Percentiles rank a stretch among this genome's conserved stretches.
Conservation (phyloP, 2,113 vertebrate genomes). For the Osmerus eperlanus region DNA sequence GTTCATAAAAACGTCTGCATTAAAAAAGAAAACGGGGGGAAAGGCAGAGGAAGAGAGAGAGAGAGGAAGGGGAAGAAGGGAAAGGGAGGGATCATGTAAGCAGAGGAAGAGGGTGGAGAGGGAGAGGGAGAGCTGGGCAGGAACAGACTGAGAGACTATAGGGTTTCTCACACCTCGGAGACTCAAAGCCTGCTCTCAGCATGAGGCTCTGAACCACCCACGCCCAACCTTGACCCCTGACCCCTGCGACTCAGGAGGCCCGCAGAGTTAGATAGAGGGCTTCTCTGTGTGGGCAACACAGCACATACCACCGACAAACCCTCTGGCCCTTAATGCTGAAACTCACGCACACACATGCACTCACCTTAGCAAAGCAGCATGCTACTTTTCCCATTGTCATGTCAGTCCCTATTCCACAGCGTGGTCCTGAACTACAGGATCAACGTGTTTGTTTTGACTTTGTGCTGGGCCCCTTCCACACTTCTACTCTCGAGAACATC, state of each 20-base stretch:
- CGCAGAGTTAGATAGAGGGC: background rate
- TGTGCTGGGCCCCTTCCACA: conserved; percentile 37
- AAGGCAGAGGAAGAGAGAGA: background rate
- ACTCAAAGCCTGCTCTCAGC: conserved; percentile 7
- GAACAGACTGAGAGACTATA: conserved; percentile 5
- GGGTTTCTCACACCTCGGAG: background rate
- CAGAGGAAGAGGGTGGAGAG: background rate
- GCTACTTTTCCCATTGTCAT: background rate
- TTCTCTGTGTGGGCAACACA: background rate
- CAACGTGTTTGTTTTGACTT: conserved; percentile 32
- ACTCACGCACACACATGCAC: background rate
- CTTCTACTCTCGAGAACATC: background rate
- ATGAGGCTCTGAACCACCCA: background rate
- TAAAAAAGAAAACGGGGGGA: background rate
- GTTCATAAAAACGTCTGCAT: conserved; percentile 7
- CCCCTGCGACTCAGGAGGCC: conserved; percentile 43
- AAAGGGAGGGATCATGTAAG: background rate
- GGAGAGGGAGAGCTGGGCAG: background rate
- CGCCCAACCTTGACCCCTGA: conserved; percentile 41
- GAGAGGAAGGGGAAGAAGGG: background rate
- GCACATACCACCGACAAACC: conserved; percentile 27
- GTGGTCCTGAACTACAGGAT: conserved; percentile 15
- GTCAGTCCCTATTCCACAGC: conserved; percentile 7
- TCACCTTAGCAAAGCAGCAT: background rate
- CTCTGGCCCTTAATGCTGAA: conserved; percentile 17